Evolutionary conservation across 2,113 vertebrate species (phyloP), one percentile per base, ranked within the genome.

Genomic region (Dicentrarchus labrax): DNA sequence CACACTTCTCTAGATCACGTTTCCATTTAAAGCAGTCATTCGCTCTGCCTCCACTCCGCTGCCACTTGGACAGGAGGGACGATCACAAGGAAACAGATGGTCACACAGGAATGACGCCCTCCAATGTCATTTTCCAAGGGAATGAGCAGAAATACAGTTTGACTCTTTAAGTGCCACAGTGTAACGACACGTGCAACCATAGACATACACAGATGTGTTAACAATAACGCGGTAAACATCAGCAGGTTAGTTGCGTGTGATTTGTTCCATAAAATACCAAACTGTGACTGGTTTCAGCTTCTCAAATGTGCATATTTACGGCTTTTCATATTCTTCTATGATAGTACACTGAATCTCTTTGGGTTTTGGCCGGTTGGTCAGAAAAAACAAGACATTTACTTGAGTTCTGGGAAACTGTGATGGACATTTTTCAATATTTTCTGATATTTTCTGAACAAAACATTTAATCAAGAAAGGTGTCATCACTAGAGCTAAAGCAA

Each of bases 21-120:
- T 80, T 83, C 15, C 62, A 43, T 85, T 83, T 73, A 80, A 65
- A 57, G 22, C 41, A 59, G 47, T 47, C 79, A 81, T 88, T 78
- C 72, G 50, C 82, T 75, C 47, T 59, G 83, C 88, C 53, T 83
- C 68, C 47, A 84, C 67, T 76, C 77, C 9, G 68, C 81, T 82
- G 77, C 88, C 75, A 86, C 82, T 88, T 85, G 89, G 85, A 87
- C 86, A 78, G 86, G 78, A 92, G 85, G 83, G 84, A 84, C 86
- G 72, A 92, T 93, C 79, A 61, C 87, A 79, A 89, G 87, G 65
- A 78, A 91, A 83, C 91, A 95, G 93, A 94, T 95, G 93, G 93
- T 90, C 86, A 80, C 84, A 72, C 89, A 92, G 90, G 90, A 93
- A 89, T 72, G 82, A 87, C 38, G 61, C 84, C 65, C 62, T 90